Evolutionary conservation across 2,797 vertebrate species (phyloP).

Genomic region (Alauda arvensis): DNA sequence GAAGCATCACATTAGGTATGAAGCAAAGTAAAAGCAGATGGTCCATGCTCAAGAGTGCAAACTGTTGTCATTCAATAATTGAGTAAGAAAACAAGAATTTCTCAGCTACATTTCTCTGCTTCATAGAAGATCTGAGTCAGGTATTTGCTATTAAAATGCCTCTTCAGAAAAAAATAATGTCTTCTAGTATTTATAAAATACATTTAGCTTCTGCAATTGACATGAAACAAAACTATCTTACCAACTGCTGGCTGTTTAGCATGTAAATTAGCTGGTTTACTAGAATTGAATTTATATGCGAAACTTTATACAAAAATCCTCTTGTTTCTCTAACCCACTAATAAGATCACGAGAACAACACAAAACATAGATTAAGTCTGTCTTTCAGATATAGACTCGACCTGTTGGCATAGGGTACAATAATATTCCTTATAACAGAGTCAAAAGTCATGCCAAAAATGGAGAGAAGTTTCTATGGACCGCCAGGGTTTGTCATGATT

Average conservation of each 20-base stretch:
- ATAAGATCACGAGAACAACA: constrained; percentile 53
- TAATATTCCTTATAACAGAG: background rate
- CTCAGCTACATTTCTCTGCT: background rate
- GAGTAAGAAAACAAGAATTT: background rate
- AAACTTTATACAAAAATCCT: constrained; percentile 55
- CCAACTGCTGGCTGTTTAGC: background rate
- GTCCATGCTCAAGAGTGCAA: background rate
- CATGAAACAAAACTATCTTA: background rate
- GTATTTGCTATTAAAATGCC: constrained; percentile 14
- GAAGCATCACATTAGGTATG: background rate
- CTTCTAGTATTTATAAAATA: constrained; percentile 19
- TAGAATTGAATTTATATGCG: constrained; percentile 15
- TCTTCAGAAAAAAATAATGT: background rate
- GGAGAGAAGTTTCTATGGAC: background rate
- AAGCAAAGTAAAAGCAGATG: constrained; percentile 39
- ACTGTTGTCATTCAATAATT: background rate
- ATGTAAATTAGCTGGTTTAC: constrained; percentile 48
- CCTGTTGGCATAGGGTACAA: background rate
- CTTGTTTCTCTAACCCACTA: constrained; percentile 48
- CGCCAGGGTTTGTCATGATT: background rate
- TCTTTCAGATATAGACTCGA: constrained; percentile 13
- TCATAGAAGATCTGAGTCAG: background rate
- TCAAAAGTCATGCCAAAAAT: background rate
- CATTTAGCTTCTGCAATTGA: constrained; percentile 17
- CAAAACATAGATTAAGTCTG: constrained; percentile 51